Evolutionary conservation across 2,797 vertebrate species (phyloP), one percentile per base, ranked within the genome.

Genomic region (Spea hammondii): DNA sequence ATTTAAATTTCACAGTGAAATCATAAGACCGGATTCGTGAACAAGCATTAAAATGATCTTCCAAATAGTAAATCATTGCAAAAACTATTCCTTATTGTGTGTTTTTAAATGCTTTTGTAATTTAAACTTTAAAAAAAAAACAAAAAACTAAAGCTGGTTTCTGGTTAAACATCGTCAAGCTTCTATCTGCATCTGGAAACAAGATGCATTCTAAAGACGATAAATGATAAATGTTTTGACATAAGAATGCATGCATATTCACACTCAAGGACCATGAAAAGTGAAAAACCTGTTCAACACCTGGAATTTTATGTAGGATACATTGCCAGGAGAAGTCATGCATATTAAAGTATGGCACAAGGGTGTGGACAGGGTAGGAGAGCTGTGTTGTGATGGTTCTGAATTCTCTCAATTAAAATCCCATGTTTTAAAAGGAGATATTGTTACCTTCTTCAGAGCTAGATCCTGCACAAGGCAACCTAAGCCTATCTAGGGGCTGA

Each of bases 191-290:
- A 72, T 78, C 51, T 71, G 68, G n/a, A 71, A 71, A 49, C 66
- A 44, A 65, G 69, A 72, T 65, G 60, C 44, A 57, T 65, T 78
- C 47, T 78, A 14, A n/a, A 49, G 69, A 65, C 7, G 32, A 78
- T 78, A 69, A 78, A 78, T 55, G 9, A 12, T 64, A 65, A 71
- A 44, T 65, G 50, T 65, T 71, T 65, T 72, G 76, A 78, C 60
- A 78, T 51, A 65, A 60, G 59, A 78, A 78, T 78, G n/a, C 48
- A 65, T 72, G 49, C 67, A 65, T 72, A 78, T 72, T 71, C 68
- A 78, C 68, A 70, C n/a, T 71, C 4, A n/a, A 71, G 17, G 46
- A 77, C 47, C 76, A 72, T 65, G 54, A 65, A 65, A 78, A 72
- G 17, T 6, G 68, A 65, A 68, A 78, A 78, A 57, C 76, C 76